Conservation (phyloP, 1,140 invertebrate genomes). For the Drosophila kepulauana region DNA sequence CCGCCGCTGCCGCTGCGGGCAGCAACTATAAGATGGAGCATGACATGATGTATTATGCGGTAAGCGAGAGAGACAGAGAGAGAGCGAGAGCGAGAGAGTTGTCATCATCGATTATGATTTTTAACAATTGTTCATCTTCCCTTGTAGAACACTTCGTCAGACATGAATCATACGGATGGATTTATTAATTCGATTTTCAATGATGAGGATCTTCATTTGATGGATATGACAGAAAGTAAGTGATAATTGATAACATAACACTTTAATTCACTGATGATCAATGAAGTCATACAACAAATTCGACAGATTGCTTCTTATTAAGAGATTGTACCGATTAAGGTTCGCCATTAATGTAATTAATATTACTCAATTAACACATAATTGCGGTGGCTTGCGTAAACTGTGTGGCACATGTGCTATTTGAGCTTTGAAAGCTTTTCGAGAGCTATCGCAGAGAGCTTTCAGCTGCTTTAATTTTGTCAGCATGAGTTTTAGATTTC, state of each 20-base stretch:
- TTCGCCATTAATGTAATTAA: neutral
- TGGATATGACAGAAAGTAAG: conserved; percentile 96
- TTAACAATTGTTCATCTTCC: conserved; percentile 12
- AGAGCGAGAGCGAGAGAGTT: neutral
- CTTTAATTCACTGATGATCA: neutral
- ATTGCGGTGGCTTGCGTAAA: neutral
- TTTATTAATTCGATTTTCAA: conserved; percentile 94
- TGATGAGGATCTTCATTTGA: conserved; percentile 94
- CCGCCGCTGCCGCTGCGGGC: conserved; percentile 60
- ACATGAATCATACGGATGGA: conserved; percentile 91
- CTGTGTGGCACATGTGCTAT: neutral
- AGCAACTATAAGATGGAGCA: conserved; percentile 86
- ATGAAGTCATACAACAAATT: neutral
- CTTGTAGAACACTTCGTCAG: conserved; percentile 86
- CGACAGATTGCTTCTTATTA: neutral
- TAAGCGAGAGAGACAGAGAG: conserved; percentile 66
- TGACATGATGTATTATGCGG: conserved; percentile 86
- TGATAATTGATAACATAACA: conserved; percentile 47
- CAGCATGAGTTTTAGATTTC: neutral
- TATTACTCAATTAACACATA: neutral
- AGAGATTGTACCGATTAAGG: neutral
- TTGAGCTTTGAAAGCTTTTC: neutral
- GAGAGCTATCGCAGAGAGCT: neutral
- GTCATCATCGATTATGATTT: conserved; percentile 18
- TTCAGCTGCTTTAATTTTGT: neutral